A percentile compares a stretch with the other conserved stretches of the same genome.
These are phyloP conservation scores for Drosophila phalerata DNA, from an alignment of 2,888 invertebrate genomes.

Conservation along the genomic window DNA sequence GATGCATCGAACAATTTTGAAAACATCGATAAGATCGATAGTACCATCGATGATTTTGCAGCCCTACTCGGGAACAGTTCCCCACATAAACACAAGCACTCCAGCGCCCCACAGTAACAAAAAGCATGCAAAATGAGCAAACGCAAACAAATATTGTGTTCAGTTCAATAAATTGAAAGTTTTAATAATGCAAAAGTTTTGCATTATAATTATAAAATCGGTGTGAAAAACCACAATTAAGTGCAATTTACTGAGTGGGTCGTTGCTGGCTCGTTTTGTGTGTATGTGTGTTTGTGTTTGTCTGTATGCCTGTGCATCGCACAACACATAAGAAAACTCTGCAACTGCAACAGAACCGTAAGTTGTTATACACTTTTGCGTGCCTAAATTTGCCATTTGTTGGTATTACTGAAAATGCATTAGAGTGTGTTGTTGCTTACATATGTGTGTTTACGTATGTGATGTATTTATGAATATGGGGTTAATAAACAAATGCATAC, in stretches of 20 bases:
- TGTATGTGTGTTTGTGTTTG: slow-evolving; percentile 19
- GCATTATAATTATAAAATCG: slow-evolving; percentile 39
- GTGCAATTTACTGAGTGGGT: slow-evolving; percentile 35
- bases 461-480: slow-evolving; percentile 5
- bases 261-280: slow-evolving; percentile 30
- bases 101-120: slow-evolving; percentile 27
- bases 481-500: not conserved
- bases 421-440: slow-evolving; percentile 1
- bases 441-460: not conserved
- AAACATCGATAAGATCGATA: no score
- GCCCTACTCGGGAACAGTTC: slow-evolving; percentile 19
- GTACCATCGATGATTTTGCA: no score
- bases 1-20: no score
- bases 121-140: slow-evolving; percentile 57
- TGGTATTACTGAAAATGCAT: slow-evolving; percentile 8
- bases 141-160: slow-evolving; percentile 51
- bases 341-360: slow-evolving; percentile 53
- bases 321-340: slow-evolving; percentile 47
- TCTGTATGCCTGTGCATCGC: slow-evolving; percentile 31
- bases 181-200: slow-evolving; percentile 45
- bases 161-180: slow-evolving; percentile 48
- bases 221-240: slow-evolving; percentile 42
- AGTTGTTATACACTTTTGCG: slow-evolving; percentile 36
- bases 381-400: slow-evolving; percentile 20
- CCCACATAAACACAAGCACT: slow-evolving; percentile 34